Percentiles rank a stretch among this genome's conserved stretches.
These are phyloP conservation scores for Vulpes ferrilata DNA, from an alignment of 2,113 vertebrate genomes.

Conservation along the genomic window DNA sequence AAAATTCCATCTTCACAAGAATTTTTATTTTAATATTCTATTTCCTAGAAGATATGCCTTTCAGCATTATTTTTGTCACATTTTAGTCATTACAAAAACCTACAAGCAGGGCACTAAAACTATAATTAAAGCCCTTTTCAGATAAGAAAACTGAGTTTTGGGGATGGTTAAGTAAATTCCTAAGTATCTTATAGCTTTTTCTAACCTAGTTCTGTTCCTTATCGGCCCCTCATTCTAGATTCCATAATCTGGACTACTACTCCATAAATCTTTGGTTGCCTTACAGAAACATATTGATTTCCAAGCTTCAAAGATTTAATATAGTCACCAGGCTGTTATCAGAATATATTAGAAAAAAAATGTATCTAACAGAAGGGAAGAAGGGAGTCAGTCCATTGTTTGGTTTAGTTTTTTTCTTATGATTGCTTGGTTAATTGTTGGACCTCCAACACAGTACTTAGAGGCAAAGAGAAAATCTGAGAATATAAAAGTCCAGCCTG, in stretches of 20 bases:
- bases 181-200: neutral
- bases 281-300: neutral
- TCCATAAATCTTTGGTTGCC: neutral
- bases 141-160: neutral
- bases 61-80: neutral
- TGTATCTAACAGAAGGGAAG: neutral
- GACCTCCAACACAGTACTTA: neutral
- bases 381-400: neutral
- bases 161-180: neutral
- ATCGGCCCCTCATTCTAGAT: neutral
- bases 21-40: neutral
- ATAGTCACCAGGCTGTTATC: neutral
- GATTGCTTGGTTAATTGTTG: neutral
- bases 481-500: neutral
- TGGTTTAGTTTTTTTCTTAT: neutral
- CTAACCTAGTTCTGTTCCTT: neutral
- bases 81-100: neutral
- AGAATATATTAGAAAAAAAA: neutral
- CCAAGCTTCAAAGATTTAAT: neutral
- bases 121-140: constrained; percentile 24
- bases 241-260: neutral
- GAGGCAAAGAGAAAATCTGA: neutral
- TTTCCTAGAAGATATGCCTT: neutral
- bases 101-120: neutral
- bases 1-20: neutral